Percentiles rank a stretch among this genome's conserved stretches.
These are phyloP conservation scores for Scaptomyza graminum DNA, from an alignment of 1,140 invertebrate genomes.

Conservation along the genomic window DNA sequence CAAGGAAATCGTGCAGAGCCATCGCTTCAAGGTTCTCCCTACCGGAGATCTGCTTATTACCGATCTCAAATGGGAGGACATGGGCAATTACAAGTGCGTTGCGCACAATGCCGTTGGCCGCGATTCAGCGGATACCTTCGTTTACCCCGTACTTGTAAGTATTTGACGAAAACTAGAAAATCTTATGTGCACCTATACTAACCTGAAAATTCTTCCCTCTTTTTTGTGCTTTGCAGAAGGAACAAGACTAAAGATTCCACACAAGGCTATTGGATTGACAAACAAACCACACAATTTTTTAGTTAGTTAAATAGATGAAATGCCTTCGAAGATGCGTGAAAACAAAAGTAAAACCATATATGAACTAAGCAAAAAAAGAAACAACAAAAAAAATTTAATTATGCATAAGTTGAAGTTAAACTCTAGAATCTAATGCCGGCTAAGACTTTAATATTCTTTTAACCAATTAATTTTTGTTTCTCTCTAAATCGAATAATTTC, in stretches of 20 bases:
- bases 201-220: background rate
- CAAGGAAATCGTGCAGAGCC: slow-evolving; percentile 84
- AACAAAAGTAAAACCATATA: slow-evolving; percentile 47
- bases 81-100: slow-evolving; percentile 91
- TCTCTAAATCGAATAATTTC: slow-evolving; percentile 51
- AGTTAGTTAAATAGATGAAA: slow-evolving; percentile 82
- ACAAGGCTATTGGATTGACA: slow-evolving; percentile 73
- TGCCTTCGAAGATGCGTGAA: slow-evolving; percentile 78
- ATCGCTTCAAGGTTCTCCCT: slow-evolving; percentile 86
- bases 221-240: slow-evolving; percentile 58
- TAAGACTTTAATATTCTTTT: slow-evolving; percentile 69
- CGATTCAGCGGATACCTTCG: slow-evolving; percentile 88
- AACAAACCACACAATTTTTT: slow-evolving; percentile 51
- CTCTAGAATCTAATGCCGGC: slow-evolving; percentile 77
- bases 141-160: slow-evolving; percentile 90
- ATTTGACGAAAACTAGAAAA: background rate
- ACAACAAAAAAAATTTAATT: slow-evolving; percentile 27
- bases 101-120: slow-evolving; percentile 88
- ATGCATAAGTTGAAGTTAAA: slow-evolving; percentile 51
- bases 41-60: slow-evolving; percentile 90
- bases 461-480: slow-evolving; percentile 10
- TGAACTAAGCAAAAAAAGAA: slow-evolving; percentile 39
- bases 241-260: slow-evolving; percentile 66
- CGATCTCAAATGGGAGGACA: slow-evolving; percentile 89
- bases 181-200: background rate